Base-by-base conservation (phyloP, 2,888 invertebrate genomes). In the Dinocampus coccinellae region DNA sequence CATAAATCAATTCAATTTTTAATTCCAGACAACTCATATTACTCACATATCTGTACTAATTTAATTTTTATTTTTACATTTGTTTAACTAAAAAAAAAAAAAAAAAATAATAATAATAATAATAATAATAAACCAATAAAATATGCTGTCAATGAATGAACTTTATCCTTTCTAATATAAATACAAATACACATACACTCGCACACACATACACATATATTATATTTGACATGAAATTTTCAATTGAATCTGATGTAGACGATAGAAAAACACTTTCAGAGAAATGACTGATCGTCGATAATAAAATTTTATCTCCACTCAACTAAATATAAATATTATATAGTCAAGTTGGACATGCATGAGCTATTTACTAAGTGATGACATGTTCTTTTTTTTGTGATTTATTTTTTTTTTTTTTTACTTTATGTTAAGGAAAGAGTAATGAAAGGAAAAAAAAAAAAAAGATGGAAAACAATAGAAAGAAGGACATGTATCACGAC, bases 231-330 rank as follows among this genome's bases (percentile, higher is more conserved):
- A 3, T 39, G n/a, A n/a, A 39, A 39, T 39, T 39, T 39, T 39
- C 39, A n/a, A 39, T 39, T n/a, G 13, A n/a, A n/a, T n/a, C n/a
- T n/a, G 13, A 11, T 36, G 36, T 9, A 11, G 36, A 36, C 36
- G 1, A 36, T 9, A 36, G 36, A 36, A 11, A 11, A 36, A 36
- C 36, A 36, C 36, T 11, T 36, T 36, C 11, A 7, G 7, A 13
- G 26, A 58, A 67, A 65, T 61, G 26, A 60, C 60, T 58, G 62
- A 63, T 70, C 42, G 52, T 66, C 60, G 66, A 70, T 70, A 61
- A 65, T 60, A 53, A 33, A 42, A 47, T 67, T 34, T n/a, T 42
- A 60, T 47, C 29, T 29, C 29, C 29, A 11, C 20, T 24, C 6
- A 24, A 20, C 52, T 53, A 53, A 20, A 53, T 10, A 53, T 53